These are phyloP conservation scores for Trematocara zebra DNA, from an alignment of 2,113 vertebrate genomes.

Conservation along the genomic window DNA sequence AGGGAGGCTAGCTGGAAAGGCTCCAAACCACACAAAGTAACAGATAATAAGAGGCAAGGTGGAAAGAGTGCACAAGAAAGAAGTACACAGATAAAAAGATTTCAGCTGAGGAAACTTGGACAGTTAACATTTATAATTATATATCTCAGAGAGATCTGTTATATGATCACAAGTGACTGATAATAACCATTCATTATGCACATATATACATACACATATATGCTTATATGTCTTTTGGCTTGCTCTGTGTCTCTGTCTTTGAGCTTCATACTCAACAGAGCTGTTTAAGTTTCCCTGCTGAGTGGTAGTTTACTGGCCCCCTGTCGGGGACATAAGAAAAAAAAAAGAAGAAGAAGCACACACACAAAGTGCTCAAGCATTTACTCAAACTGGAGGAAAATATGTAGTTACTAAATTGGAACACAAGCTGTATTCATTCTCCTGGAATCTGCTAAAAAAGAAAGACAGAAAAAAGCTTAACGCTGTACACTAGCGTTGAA, in stretches of 20 bases:
- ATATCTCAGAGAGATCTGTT: constrained; percentile 26
- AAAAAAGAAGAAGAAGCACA: not conserved
- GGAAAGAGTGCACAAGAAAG: constrained; percentile 45
- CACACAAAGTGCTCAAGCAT: constrained; percentile 30
- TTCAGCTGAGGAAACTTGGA: constrained; percentile 41
- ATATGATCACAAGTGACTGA: not conserved
- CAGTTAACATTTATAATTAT: constrained; percentile 34
- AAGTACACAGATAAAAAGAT: constrained; percentile 11
- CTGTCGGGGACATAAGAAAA: not conserved
- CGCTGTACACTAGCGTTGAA: constrained; percentile 42
- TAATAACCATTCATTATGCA: not conserved
- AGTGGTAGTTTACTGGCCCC: constrained; percentile 37
- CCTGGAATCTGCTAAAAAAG: constrained; percentile 36
- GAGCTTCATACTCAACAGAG: constrained; percentile 57
- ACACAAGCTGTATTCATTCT: constrained; percentile 61
- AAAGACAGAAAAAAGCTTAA: constrained; percentile 41
- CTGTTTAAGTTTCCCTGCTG: constrained; percentile 64
- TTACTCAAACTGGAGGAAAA: constrained; percentile 60
- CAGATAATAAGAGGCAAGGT: constrained; percentile 71
- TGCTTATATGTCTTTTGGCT: constrained; percentile 19
- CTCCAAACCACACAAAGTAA: constrained; percentile 86
- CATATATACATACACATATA: not conserved
- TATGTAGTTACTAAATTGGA: constrained; percentile 60
- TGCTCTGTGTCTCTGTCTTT: constrained; percentile 11
- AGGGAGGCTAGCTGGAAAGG: constrained; percentile 76